These are phyloP conservation scores for Alitta virens DNA, from an alignment of 2,888 invertebrate species.

Conservation along the genomic window DNA sequence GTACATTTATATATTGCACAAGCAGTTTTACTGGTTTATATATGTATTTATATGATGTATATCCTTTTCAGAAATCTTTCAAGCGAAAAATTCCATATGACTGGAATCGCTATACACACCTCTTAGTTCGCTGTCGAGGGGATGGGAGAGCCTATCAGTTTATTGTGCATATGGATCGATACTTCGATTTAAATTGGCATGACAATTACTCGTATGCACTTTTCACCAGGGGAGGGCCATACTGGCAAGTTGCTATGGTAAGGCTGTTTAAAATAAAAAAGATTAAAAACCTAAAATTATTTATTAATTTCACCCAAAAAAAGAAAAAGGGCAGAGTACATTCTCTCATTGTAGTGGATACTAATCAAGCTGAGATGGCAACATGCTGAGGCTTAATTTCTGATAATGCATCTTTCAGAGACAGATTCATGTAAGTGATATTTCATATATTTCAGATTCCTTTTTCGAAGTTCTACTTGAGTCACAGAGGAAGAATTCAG, in stretches of 20 bases:
- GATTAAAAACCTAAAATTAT: too few relatives aligned
- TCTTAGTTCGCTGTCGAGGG: constrained; percentile 80
- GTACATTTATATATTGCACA: too few relatives aligned
- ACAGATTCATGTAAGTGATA: too few relatives aligned
- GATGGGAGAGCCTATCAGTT: constrained; percentile 90
- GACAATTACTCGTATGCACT: constrained; percentile 83
- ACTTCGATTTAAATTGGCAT: constrained; percentile 83
- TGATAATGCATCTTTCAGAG: too few relatives aligned
- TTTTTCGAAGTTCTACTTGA: constrained; percentile 85
- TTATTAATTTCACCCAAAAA: too few relatives aligned
- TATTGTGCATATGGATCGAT: constrained; percentile 63
- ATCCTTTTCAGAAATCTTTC: constrained; percentile 25
- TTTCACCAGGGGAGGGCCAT: constrained; percentile 94
- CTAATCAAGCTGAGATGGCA: too few relatives aligned
- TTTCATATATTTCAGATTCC: constrained; percentile 80
- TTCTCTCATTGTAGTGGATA: too few relatives aligned
- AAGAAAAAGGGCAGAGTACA: too few relatives aligned
- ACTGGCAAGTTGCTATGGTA: constrained; percentile 91
- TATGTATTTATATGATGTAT: not conserved
- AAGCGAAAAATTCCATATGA: constrained; percentile 67
- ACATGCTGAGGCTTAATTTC: too few relatives aligned
- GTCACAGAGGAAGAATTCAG: constrained; percentile 81
- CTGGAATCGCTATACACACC: constrained; percentile 75
- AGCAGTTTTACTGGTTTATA: not conserved
- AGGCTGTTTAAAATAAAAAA: too few relatives aligned